Evolutionary conservation across 2,797 vertebrate genomes (phyloP).

Genomic region (Hypotaenidia philippensis): DNA sequence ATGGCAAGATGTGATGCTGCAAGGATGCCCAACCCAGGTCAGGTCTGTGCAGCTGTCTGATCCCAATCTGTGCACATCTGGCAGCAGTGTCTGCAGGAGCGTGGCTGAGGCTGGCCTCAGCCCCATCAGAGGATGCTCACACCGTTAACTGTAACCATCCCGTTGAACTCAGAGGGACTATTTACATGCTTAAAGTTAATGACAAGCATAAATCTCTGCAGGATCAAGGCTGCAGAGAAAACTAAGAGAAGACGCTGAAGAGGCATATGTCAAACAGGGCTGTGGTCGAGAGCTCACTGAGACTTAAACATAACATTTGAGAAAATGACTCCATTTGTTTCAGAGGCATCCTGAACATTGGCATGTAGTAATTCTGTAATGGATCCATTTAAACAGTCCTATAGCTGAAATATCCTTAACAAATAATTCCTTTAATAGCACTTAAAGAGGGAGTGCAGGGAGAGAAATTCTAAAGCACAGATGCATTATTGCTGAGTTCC

Average conservation of each 20-base stretch:
- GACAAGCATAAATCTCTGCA: constrained; percentile 2
- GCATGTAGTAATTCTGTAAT: constrained; percentile 23
- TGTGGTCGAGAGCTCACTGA: constrained; percentile 20
- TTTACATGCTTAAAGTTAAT: constrained; percentile 36
- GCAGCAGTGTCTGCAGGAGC: neutral
- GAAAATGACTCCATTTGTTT: constrained; percentile 58
- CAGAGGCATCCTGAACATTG: constrained; percentile 14
- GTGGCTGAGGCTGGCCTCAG: neutral
- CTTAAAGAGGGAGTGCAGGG: neutral
- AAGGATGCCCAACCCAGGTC: neutral
- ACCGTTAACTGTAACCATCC: neutral
- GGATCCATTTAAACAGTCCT: constrained; percentile 35
- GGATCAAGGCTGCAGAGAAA: constrained; percentile 38
- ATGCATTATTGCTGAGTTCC: constrained; percentile 49
- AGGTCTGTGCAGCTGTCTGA: neutral
- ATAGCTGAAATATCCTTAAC: constrained; percentile 27
- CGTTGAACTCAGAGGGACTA: neutral
- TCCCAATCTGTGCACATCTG: neutral
- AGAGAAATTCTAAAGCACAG: constrained; percentile 39
- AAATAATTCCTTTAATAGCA: constrained; percentile 47
- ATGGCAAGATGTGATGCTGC: neutral
- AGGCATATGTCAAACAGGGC: neutral
- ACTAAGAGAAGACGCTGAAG: neutral
- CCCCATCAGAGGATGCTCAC: neutral
- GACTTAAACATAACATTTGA: constrained; percentile 49